phyloP scores from a whole-genome alignment of 2,113 vertebrate genomes.

The Psilopsiagon aymara region DNA sequence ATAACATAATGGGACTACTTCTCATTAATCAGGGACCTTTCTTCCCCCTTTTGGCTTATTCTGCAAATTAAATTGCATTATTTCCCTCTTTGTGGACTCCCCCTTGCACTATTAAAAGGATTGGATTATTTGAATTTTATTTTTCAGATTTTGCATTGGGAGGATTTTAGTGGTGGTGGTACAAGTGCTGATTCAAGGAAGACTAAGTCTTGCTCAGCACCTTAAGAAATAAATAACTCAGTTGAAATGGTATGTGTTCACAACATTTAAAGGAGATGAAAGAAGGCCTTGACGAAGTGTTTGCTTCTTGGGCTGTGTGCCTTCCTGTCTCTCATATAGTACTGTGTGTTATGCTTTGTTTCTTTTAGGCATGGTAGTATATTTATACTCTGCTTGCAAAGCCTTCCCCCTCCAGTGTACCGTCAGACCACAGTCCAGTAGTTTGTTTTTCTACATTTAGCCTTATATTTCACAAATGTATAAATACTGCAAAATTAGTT shows the following conservation, averaged over 20 bases:
- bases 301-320: conserved; percentile 8
- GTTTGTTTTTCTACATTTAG: conserved; percentile 42
- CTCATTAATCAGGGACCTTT: conserved; percentile 69
- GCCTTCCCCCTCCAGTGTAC: not conserved
- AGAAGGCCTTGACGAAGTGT: conserved; percentile 25
- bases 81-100: conserved; percentile 5
- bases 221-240: conserved; percentile 51
- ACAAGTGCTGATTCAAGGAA: not conserved
- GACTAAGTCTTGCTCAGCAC: not conserved
- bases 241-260: not conserved
- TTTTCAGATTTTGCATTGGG: not conserved
- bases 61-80: conserved; percentile 67
- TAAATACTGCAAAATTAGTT: conserved; percentile 15
- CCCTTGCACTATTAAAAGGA: not conserved
- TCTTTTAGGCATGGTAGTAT: conserved; percentile 39
- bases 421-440: not conserved
- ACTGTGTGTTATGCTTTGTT: conserved; percentile 26
- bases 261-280: conserved; percentile 36
- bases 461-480: not conserved
- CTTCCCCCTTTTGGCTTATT: conserved; percentile 49
- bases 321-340: conserved; percentile 16
- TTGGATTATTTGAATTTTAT: not conserved
- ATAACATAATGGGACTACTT: conserved; percentile 78
- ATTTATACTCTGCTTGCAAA: conserved; percentile 40
- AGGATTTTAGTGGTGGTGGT: not conserved